Conservation (phyloP, 1,140 invertebrate genomes). For the Eumaeus atala region DNA sequence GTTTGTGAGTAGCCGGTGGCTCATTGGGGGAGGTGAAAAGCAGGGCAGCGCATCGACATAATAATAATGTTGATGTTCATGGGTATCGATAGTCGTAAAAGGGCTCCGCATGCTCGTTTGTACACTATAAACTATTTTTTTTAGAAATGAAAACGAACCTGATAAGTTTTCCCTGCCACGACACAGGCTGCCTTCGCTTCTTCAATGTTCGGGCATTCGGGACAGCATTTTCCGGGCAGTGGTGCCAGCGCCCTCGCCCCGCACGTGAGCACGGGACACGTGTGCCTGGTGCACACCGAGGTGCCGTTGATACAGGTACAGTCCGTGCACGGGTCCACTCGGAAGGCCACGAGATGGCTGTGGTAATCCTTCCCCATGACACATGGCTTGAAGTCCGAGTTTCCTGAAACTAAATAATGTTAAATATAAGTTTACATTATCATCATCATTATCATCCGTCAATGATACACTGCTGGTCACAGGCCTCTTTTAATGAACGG, state of each 20-base stretch:
- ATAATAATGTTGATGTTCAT: too few species aligned
- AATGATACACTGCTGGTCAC: too few species aligned
- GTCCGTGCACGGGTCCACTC: conserved; percentile 85
- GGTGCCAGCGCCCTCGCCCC: conserved; percentile 79
- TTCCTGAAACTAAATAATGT: conserved; percentile 56
- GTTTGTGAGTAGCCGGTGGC: too few species aligned
- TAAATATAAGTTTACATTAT: too few species aligned
- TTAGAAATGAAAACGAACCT: conserved; percentile 69
- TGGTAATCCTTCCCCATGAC: conserved; percentile 81
- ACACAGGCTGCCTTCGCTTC: conserved; percentile 80
- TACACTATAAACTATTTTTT: too few species aligned
- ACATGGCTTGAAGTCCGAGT: conserved; percentile 77
- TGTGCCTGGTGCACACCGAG: conserved; percentile 82
- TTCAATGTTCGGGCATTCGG: conserved; percentile 78
- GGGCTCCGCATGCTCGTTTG: too few species aligned
- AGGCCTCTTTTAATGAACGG: too few species aligned
- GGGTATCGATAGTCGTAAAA: too few species aligned
- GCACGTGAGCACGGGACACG: conserved; percentile 89
- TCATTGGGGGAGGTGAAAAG: too few species aligned
- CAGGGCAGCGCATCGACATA: too few species aligned
- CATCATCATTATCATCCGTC: too few species aligned
- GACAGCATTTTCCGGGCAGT: conserved; percentile 83
- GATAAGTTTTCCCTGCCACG: conserved; percentile 77
- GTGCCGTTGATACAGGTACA: conserved; percentile 88
- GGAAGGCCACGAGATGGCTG: conserved; percentile 75